Conservation (phyloP, 2,888 invertebrate genomes). For the Oxycera nigricornis region DNA sequence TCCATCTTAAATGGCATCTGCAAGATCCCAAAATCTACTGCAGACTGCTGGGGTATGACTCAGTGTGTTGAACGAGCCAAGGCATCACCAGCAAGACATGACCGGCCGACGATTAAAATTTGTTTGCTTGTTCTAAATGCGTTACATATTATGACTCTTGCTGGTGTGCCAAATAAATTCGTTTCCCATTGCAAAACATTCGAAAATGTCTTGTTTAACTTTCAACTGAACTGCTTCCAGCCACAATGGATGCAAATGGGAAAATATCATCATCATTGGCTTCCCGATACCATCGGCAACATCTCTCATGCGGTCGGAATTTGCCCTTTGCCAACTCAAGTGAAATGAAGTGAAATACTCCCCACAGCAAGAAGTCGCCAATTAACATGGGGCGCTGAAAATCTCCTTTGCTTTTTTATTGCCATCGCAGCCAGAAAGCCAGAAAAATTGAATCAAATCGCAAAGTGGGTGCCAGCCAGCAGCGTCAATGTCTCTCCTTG, state of each 20-base stretch:
- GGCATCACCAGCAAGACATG: background rate
- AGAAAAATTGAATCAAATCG: constrained; percentile 1
- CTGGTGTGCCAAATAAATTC: background rate
- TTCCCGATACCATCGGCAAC: background rate
- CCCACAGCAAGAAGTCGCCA: background rate
- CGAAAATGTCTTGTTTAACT: background rate
- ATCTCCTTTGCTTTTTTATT: background rate
- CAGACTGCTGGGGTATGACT: background rate
- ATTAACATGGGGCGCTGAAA: constrained; percentile 8
- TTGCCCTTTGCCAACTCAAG: background rate
- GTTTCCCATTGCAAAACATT: background rate
- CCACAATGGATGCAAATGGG: too few species aligned
- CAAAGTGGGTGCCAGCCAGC: too few species aligned
- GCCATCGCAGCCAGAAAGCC: background rate
- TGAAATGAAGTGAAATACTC: background rate
- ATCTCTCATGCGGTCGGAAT: background rate
- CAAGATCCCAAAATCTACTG: background rate
- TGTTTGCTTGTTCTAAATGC: constrained; percentile 17
- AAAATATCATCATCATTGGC: too few species aligned
- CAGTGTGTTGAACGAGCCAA: background rate
- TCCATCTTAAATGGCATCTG: background rate
- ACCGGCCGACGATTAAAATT: constrained; percentile 15
- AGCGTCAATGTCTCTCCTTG: too few species aligned
- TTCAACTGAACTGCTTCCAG: background rate
- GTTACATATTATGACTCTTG: background rate